A percentile compares a stretch with the other conserved stretches of the same genome.
Conservation (phyloP, 2,888 invertebrate genomes). For the Lochmaea crataegi region DNA sequence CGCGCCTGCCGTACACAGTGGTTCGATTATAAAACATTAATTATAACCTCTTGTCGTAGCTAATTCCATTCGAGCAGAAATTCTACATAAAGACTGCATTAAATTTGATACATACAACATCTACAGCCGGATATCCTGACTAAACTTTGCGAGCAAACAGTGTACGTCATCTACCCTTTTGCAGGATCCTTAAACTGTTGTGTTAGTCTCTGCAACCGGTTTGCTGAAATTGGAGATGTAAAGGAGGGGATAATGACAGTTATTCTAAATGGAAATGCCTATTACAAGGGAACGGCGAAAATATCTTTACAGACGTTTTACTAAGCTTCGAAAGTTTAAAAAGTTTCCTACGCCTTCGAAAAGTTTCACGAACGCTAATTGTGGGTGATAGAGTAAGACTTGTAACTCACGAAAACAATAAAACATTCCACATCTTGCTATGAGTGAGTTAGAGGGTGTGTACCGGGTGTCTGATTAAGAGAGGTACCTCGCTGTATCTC, state of each 20-base stretch:
- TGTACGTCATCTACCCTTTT: constrained; percentile 13
- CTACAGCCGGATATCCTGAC: constrained; percentile 37
- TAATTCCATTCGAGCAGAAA: constrained; percentile 55
- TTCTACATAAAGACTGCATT: constrained; percentile 59
- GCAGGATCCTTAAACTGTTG: constrained; percentile 17
- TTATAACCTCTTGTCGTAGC: constrained; percentile 61
- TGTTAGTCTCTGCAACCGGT: constrained; percentile 7
- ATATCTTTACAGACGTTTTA: not conserved
- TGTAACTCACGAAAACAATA: too few species aligned
- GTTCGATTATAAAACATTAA: constrained; percentile 65
- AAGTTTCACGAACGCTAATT: too few species aligned
- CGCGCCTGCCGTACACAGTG: constrained; percentile 62
- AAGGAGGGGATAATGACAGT: not conserved
- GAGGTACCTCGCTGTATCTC: too few species aligned
- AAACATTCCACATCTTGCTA: too few species aligned
- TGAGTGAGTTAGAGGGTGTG: too few species aligned
- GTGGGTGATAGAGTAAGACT: too few species aligned
- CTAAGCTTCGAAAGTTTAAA: too few species aligned
- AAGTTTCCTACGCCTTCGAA: too few species aligned
- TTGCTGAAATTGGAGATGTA: not conserved
- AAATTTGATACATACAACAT: constrained; percentile 57
- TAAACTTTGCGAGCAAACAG: constrained; percentile 28
- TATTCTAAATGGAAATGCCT: not conserved
- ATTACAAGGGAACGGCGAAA: not conserved
- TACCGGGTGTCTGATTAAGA: too few species aligned